Evolutionary conservation across 2,888 invertebrate genomes (phyloP).

Genomic region (Platynereis dumerilii): DNA sequence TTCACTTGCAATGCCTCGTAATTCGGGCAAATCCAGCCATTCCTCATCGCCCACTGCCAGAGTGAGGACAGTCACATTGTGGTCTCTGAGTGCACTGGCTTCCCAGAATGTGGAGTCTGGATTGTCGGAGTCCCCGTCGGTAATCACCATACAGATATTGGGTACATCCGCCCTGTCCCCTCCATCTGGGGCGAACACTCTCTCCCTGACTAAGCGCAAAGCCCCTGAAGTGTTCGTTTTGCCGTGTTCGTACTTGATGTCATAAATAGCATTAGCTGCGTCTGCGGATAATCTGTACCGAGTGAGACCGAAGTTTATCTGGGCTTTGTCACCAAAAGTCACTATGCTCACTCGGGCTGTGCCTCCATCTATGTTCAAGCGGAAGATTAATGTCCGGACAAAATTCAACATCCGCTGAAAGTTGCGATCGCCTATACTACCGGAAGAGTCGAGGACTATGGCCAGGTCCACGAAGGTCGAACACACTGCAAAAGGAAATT

Average conservation of each 20-base stretch:
- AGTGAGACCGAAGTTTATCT: constrained; percentile 48
- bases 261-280: constrained; percentile 2
- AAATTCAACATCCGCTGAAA: constrained; percentile 49
- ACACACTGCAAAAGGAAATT: constrained; percentile 16
- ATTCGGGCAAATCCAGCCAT: constrained; percentile 17
- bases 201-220: constrained; percentile 11
- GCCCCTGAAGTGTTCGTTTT: constrained; percentile 26
- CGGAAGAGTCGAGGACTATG: constrained; percentile 17
- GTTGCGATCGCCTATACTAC: constrained; percentile 35
- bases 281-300: constrained; percentile 29
- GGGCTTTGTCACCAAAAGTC: constrained; percentile 49
- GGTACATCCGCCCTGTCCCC: constrained; percentile 20
- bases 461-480: constrained; percentile 15
- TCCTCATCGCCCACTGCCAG: constrained; percentile 13
- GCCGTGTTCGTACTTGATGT: constrained; percentile 9
- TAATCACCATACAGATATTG: constrained; percentile 16
- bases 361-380: constrained; percentile 16
- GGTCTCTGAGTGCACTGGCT: constrained; percentile 12
- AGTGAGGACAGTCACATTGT: constrained; percentile 11
- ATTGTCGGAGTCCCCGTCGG: constrained; percentile 19
- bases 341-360: constrained; percentile 33
- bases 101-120: constrained; percentile 3
- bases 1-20: constrained; percentile 16
- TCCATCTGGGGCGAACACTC: constrained; percentile 21
- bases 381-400: constrained; percentile 45